phyloP scores from a whole-genome alignment of 2,113 vertebrate genomes.

The Phycodurus eques region DNA sequence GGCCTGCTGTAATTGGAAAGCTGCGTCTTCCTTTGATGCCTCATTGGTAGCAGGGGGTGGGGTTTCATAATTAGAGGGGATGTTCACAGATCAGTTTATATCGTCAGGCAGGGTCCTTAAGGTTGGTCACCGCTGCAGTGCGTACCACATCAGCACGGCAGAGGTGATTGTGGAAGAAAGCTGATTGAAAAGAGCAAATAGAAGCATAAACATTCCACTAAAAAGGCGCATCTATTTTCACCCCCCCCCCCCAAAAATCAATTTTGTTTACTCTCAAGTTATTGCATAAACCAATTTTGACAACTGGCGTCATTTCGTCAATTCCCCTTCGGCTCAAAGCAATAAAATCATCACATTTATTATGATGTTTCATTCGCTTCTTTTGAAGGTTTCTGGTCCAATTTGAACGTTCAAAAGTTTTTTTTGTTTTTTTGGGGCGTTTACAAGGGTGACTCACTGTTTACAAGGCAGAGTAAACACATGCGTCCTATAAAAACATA shows the following conservation, averaged over 20 bases:
- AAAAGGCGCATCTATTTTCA: neutral
- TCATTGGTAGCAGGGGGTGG: neutral
- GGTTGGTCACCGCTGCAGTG: constrained; percentile 5
- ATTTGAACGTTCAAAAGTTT: too few relatives aligned
- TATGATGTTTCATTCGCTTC: too few relatives aligned
- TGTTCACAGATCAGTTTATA: constrained; percentile 19
- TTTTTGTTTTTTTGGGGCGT: neutral
- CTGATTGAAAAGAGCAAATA: neutral
- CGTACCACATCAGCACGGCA: constrained; percentile 8
- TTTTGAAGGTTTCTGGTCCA: too few relatives aligned
- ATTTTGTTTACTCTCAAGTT: too few relatives aligned
- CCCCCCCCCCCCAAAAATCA: neutral
- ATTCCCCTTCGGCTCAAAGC: too few relatives aligned
- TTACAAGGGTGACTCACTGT: neutral
- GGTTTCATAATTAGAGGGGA: constrained; percentile 26
- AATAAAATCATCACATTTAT: neutral
- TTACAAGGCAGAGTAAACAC: neutral
- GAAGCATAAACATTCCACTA: neutral
- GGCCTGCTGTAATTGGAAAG: constrained; percentile 18
- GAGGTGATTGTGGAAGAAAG: neutral
- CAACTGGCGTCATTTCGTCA: neutral
- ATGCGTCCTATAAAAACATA: too few relatives aligned
- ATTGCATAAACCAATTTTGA: neutral
- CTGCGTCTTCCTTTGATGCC: constrained; percentile 1
- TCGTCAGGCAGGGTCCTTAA: neutral